Percentiles rank a stretch among this genome's conserved stretches.
Evolutionary conservation across 2,888 invertebrate species (phyloP).

Genomic region (Asteroscopus sphinx): DNA sequence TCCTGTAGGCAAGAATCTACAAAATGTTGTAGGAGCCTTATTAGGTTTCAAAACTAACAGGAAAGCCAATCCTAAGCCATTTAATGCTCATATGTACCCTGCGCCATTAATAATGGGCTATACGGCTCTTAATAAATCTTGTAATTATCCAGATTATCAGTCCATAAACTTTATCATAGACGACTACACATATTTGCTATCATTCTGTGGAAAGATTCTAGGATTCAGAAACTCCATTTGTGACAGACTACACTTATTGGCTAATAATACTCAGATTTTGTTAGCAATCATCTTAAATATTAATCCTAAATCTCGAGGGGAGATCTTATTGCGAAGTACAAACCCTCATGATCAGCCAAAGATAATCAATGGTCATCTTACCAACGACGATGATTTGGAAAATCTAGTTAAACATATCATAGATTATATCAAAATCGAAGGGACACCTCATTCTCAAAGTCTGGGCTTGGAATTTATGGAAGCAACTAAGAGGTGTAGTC

Average conservation of each 20-base stretch:
- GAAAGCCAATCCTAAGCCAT: constrained; percentile 6
- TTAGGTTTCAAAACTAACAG: constrained; percentile 30
- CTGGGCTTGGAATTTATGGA: constrained; percentile 12
- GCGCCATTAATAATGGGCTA: constrained; percentile 31
- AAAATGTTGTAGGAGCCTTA: constrained; percentile 59
- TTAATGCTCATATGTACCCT: constrained; percentile 14
- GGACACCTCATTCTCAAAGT: constrained; percentile 19
- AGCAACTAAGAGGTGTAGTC: constrained; percentile 3
- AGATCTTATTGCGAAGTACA: constrained; percentile 17
- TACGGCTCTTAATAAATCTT: constrained; percentile 15
- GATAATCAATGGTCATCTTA: constrained; percentile 17
- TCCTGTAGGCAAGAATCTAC: constrained; percentile 72
- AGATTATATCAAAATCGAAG: constrained; percentile 20
- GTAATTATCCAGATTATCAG: constrained; percentile 9
- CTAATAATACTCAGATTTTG: constrained; percentile 17
- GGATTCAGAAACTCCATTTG: constrained; percentile 25
- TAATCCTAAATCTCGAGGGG: constrained; percentile 24
- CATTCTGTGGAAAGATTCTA: constrained; percentile 23
- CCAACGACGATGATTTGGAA: constrained; percentile 24
- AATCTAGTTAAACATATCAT: constrained; percentile 6
- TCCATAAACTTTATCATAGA: constrained; percentile 15
- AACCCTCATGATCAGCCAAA: constrained; percentile 27
- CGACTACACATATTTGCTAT: constrained; percentile 8
- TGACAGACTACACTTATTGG: constrained; percentile 3
- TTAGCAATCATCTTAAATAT: background rate